Conservation (phyloP, 1,140 invertebrate genomes). For the Maniola jurtina region DNA sequence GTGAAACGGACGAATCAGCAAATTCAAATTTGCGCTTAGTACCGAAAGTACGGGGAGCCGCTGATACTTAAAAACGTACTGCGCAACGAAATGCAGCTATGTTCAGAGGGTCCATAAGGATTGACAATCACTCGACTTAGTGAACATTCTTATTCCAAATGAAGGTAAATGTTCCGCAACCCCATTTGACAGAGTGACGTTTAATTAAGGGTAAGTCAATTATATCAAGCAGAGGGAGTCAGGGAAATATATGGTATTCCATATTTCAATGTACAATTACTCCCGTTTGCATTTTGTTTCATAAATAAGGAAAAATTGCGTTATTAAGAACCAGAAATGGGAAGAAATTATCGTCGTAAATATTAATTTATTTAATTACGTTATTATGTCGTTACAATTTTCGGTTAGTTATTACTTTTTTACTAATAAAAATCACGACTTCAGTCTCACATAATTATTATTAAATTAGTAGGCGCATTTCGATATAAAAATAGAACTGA, state of each 20-base stretch:
- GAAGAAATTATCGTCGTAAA: conserved; percentile 47
- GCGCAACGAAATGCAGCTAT: no score
- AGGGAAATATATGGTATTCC: conserved; percentile 48
- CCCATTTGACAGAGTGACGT: conserved; percentile 49
- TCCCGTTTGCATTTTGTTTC: conserved; percentile 49
- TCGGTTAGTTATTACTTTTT: not conserved
- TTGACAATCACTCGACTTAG: not conserved
- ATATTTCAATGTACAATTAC: conserved; percentile 62
- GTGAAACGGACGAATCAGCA: no score
- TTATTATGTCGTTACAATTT: not conserved
- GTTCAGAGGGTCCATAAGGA: no score
- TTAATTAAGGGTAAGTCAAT: conserved; percentile 66
- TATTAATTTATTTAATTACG: conserved; percentile 45
- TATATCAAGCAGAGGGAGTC: conserved; percentile 41
- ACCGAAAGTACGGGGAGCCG: no score
- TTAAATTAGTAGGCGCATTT: no score
- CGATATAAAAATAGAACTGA: no score
- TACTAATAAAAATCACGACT: not conserved
- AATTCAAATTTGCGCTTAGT: no score
- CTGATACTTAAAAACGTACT: no score
- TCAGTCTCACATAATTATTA: no score
- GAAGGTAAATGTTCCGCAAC: conserved; percentile 21
- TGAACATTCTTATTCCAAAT: conserved; percentile 18
- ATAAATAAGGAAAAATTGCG: conserved; percentile 55
- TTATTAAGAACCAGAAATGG: conserved; percentile 41